Conservation (phyloP, 1,140 invertebrate species). For the Euborellia annulipes region DNA sequence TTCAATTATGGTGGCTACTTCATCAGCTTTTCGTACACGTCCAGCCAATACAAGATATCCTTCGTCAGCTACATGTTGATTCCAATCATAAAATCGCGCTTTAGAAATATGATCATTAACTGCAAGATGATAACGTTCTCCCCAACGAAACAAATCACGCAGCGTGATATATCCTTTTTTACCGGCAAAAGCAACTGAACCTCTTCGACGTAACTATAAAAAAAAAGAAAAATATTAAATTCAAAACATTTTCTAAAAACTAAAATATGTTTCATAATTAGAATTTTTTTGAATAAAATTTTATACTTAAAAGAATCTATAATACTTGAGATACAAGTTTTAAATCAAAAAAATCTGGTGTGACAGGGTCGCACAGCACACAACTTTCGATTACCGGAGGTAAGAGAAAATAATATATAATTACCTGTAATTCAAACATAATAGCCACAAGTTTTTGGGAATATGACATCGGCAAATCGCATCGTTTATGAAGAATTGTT, state of each 20-base stretch:
- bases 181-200: constrained; percentile 78
- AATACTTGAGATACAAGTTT: too few species aligned
- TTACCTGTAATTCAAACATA: constrained; percentile 73
- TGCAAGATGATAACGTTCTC: constrained; percentile 74
- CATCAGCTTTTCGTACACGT: constrained; percentile 74
- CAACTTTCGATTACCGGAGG: too few species aligned
- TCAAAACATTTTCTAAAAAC: too few species aligned
- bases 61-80: constrained; percentile 93
- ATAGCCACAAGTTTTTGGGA: constrained; percentile 85
- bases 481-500: constrained; percentile 77
- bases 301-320: too few species aligned
- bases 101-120: constrained; percentile 31
- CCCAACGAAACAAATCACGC: constrained; percentile 95
- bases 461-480: constrained; percentile 72
- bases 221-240: too few species aligned
- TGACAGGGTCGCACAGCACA: too few species aligned
- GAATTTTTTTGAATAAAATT: too few species aligned
- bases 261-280: too few species aligned
- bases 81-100: constrained; percentile 75
- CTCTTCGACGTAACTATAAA: constrained; percentile 48
- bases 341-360: too few species aligned
- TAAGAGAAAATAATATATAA: constrained; percentile 3
- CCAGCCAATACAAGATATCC: constrained; percentile 88
- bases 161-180: constrained; percentile 92
- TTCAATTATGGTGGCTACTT: constrained; percentile 53